Evolutionary conservation across 2,888 invertebrate species (phyloP), one percentile per base, ranked within the genome.

Genomic region (Drosophila suboccidentalis): DNA sequence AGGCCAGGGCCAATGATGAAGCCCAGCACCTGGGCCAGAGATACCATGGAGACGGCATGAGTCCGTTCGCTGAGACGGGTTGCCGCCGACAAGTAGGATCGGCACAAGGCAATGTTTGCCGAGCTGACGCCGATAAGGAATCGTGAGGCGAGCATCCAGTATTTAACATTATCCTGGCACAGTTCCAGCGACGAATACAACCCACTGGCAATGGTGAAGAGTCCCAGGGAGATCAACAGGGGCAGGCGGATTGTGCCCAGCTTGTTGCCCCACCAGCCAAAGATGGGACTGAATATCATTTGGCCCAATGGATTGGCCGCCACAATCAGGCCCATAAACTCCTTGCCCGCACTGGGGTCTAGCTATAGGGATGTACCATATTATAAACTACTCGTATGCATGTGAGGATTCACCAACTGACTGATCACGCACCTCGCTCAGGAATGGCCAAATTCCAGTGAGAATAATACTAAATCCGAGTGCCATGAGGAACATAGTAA

Each of bases 401-500:
- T 0, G 3, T 11, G 4, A 9, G 4, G 0, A n/a, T 11, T 1
- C 29, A 29, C 29, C 29, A 29, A 29, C 29, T 8, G 9, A 29
- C 9, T 11, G 11, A 49, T 11, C 11, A 67, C 80, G 62, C 93
- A 97, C 97, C 95, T 96, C 96, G 90, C 96, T 95, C 65, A 97
- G 94, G 92, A 96, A 97, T 2, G 97, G 97, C 97, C 97, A 97
- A 50, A 97, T 96, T 62, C 97, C 97, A 0, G 97, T 97, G 47
- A 97, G 94, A 79, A 97, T 95, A 80, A 97, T 96, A 91, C 97
- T 97, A 93, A 97, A 97, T 29, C 97, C 97, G 54, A 97, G 93
- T 0, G 97, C 96, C 95, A 97, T 97, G 78, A 97, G 94, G 93
- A 97, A 97, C 96, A 97, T 97, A 61, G 97, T 97, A 92, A 97